Evolutionary conservation across 2,888 invertebrate species (phyloP).

Genomic region (Gymnoscelis rufifasciata): DNA sequence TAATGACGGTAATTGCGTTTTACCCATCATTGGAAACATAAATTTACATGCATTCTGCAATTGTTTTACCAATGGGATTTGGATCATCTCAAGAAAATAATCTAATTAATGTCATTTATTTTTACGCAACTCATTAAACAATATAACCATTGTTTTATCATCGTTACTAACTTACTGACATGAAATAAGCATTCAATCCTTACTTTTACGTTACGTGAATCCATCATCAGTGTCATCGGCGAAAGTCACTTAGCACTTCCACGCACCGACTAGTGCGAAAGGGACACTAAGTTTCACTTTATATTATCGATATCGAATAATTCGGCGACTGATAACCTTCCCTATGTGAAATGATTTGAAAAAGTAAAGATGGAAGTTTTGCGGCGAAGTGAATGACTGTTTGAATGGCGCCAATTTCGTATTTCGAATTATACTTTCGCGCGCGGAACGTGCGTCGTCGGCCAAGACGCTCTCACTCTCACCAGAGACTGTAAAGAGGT

Average conservation of each 20-base stretch:
- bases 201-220: constrained; percentile 61
- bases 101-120: no score
- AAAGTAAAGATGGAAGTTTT: constrained; percentile 14
- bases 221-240: constrained; percentile 52
- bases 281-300: constrained; percentile 33
- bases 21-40: no score
- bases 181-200: constrained; percentile 15
- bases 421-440: constrained; percentile 55
- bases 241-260: constrained; percentile 63
- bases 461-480: constrained; percentile 63
- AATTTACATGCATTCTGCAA: no score
- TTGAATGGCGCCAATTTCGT: constrained; percentile 47
- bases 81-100: no score
- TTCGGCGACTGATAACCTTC: constrained; percentile 14
- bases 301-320: constrained; percentile 18
- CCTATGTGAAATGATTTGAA: constrained; percentile 1
- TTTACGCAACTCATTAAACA: no score
- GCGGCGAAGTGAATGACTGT: constrained; percentile 25
- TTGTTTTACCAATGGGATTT: no score
- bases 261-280: constrained; percentile 45
- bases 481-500: constrained; percentile 49
- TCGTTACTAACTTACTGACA: background rate
- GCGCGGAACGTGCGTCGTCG: constrained; percentile 48
- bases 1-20: no score
- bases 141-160: background rate